Conservation (phyloP, 2,888 invertebrate genomes). For the Nomada lathburiana region DNA sequence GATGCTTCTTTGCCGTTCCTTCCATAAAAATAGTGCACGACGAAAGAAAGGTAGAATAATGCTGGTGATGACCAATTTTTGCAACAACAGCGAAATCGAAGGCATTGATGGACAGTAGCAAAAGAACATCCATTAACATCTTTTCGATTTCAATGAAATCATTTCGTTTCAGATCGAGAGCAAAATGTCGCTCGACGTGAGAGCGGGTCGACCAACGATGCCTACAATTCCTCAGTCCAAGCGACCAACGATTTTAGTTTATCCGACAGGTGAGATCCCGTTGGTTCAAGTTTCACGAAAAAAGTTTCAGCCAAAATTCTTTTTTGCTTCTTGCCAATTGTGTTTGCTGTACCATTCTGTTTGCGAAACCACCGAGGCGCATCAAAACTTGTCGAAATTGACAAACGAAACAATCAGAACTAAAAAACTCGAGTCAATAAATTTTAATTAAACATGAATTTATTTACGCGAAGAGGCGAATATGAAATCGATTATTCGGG, state of each 20-base stretch:
- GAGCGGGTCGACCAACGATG: slow-evolving; percentile 80
- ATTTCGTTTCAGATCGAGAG: slow-evolving; percentile 58
- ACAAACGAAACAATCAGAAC: too few species aligned
- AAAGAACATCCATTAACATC: neutral
- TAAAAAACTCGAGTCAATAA: too few species aligned
- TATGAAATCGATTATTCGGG: too few species aligned
- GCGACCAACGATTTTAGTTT: slow-evolving; percentile 90
- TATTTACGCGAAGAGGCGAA: too few species aligned
- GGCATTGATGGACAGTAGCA: neutral
- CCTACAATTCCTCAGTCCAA: slow-evolving; percentile 87
- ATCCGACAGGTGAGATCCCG: slow-evolving; percentile 88
- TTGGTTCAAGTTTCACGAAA: neutral
- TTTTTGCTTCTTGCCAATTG: neutral
- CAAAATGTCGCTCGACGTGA: slow-evolving; percentile 75
- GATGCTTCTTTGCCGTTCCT: slow-evolving; percentile 1
- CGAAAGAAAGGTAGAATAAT: too few species aligned
- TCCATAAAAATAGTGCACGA: too few species aligned
- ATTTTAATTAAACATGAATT: too few species aligned
- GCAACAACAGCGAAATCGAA: neutral
- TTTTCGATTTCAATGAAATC: neutral
- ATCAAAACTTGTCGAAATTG: too few species aligned
- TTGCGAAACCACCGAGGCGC: too few species aligned
- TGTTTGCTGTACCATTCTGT: too few species aligned
- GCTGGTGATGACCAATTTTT: neutral
- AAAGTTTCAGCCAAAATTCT: neutral